Conservation (phyloP, 2,113 vertebrate genomes). For the Macheiramphus alcinus region DNA sequence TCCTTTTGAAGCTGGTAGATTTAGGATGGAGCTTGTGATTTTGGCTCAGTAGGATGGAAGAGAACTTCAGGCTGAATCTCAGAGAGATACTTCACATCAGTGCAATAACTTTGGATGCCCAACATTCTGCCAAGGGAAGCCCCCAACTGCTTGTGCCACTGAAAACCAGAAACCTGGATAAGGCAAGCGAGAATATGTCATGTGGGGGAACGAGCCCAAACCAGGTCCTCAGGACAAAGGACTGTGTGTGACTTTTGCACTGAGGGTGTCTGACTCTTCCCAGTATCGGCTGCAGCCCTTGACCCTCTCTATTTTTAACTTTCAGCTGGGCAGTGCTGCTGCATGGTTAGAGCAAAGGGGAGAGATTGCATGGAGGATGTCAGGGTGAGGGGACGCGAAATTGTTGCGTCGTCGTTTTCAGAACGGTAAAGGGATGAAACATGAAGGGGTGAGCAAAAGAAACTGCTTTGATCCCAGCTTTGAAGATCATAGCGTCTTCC, state of each 20-base stretch:
- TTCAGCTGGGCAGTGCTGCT: background rate
- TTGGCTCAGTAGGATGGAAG: background rate
- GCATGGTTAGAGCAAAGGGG: background rate
- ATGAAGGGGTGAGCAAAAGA: background rate
- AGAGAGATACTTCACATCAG: background rate
- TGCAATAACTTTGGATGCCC: background rate
- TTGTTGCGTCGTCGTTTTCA: background rate
- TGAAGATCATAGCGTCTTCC: background rate
- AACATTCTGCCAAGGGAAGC: background rate
- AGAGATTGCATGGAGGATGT: fast-evolving
- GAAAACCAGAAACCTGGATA: background rate
- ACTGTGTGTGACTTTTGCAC: background rate
- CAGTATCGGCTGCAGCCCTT: background rate
- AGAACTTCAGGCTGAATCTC: background rate
- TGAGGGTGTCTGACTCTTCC: background rate
- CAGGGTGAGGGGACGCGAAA: background rate
- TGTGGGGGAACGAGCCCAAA: background rate
- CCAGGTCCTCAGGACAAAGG: background rate
- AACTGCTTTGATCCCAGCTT: background rate
- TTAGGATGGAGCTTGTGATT: background rate
- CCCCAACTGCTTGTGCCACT: fast-evolving
- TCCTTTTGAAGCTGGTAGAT: background rate
- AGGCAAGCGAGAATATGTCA: background rate
- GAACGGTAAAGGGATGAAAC: background rate
- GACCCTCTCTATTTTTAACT: background rate